Evolutionary conservation across 1,140 invertebrate genomes (phyloP), one percentile per base, ranked within the genome.

Genomic region (Drosophila bifasciata): DNA sequence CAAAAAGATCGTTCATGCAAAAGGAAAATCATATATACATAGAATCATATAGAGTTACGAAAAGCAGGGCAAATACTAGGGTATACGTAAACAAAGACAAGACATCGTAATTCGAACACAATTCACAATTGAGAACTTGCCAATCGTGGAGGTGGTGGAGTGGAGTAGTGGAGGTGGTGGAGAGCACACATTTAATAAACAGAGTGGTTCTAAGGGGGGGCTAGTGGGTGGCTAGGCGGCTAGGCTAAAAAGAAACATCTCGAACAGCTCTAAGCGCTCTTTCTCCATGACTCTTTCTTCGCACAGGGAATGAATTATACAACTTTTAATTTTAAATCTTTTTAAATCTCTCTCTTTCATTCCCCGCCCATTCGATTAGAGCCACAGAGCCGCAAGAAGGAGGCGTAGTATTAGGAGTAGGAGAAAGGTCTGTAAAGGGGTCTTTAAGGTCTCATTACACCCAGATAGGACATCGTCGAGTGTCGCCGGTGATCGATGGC

Each of bases 391-490:
- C 5, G 28, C 32, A n/a, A n/a, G 11, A 19, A 55, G 51, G 45
- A 45, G 32, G 49, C 55, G 53, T 21, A 79, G 11, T 19, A 55
- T 57, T 45, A 45, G 41, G 49, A 58, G 53, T 21, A 76, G 69
- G 57, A 46, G 40, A n/a, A 19, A 51, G 19, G 43, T 45, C 7
- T 50, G 32, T 60, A 50, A 40, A 17, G 45, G 69, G 16, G 2
- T 49, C 48, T 41, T 52, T 56, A 58, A 60, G 64, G 67, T 51
- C 68, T 69, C 67, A 79, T 91, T 91, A 91, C 90, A 86, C 90
- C 85, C 81, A 91, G 73, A 66, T 90, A 91, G 50, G 90, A 90
- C 72, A 90, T 77, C 56, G 86, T 89, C 39, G 90, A 91, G 67
- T 91, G 90, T 25, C 90, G 71, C 9, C 90, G 76, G 52, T 90